phyloP scores from a whole-genome alignment of 1,140 invertebrate genomes.

The Panagrolaimus sp. region DNA sequence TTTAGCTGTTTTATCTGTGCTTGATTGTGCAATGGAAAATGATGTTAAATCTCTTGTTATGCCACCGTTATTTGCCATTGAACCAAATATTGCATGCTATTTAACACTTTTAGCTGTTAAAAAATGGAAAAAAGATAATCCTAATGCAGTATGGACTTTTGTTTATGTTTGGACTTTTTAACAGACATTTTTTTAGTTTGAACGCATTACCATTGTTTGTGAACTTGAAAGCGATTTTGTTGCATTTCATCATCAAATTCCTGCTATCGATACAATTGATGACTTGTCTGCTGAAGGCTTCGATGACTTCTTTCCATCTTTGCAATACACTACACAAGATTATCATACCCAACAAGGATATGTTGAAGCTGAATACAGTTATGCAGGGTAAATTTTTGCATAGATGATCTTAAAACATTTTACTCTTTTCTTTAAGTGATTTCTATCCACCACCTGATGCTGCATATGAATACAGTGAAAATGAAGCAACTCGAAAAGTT shows the following conservation, averaged over 20 bases:
- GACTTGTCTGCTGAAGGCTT: background rate
- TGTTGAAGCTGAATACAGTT: background rate
- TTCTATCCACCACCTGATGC: too few relatives aligned
- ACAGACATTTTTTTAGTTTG: background rate
- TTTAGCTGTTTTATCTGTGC: background rate
- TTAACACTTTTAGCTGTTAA: background rate
- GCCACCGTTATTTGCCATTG: background rate
- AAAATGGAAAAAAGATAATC: background rate
- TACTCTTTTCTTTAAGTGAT: too few relatives aligned
- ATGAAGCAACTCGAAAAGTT: background rate
- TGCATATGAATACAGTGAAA: background rate
- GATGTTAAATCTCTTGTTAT: background rate
- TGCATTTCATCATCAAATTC: constrained; percentile 1
- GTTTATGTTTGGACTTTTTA: background rate
- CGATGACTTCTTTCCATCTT: background rate
- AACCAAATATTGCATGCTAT: background rate
- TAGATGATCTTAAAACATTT: too few relatives aligned
- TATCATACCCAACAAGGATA: background rate
- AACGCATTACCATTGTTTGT: background rate
- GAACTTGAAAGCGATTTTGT: background rate
- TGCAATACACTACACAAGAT: constrained; percentile 2
- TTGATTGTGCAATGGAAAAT: background rate
- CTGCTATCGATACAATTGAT: background rate
- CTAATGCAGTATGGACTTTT: background rate
- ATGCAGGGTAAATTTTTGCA: background rate